Percentiles rank a stretch among this genome's conserved stretches.
Conservation (phyloP, 2,797 vertebrate species). For the Sparus aurata region DNA sequence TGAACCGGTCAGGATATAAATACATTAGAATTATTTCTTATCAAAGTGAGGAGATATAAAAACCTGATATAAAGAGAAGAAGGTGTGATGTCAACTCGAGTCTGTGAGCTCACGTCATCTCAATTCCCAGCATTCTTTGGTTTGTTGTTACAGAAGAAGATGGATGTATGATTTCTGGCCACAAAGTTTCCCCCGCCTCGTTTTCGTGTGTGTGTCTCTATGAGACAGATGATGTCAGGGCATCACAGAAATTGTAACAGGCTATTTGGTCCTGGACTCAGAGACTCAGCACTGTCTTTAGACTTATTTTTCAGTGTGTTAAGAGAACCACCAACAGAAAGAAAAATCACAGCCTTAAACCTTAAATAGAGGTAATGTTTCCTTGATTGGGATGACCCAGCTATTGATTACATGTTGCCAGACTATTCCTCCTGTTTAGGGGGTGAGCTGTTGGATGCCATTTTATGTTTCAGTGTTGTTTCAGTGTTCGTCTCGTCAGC, state of each 20-base stretch:
- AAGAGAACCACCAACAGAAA: neutral
- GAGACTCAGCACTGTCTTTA: neutral
- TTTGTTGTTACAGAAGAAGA: constrained; percentile 21
- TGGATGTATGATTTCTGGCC: neutral
- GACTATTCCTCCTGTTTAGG: neutral
- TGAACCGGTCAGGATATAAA: neutral
- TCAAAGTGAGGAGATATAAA: constrained; percentile 5
- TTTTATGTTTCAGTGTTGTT: neutral
- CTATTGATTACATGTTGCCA: neutral
- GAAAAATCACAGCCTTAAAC: neutral
- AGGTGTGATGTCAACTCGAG: constrained; percentile 15
- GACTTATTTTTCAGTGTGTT: neutral
- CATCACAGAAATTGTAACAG: neutral
- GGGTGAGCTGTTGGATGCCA: neutral
- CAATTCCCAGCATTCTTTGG: constrained; percentile 3
- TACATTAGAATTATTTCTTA: neutral
- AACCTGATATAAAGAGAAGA: neutral
- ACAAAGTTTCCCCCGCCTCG: neutral
- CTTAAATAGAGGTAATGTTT: constrained; percentile 2
- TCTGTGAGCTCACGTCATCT: constrained; percentile 19
- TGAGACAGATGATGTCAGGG: neutral
- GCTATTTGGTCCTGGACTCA: neutral
- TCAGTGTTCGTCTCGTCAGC: no score
- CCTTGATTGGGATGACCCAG: neutral
- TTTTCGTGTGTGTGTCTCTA: neutral